Conservation (phyloP, 2,113 vertebrate genomes). For the Cyprinodon brontotheroides region DNA sequence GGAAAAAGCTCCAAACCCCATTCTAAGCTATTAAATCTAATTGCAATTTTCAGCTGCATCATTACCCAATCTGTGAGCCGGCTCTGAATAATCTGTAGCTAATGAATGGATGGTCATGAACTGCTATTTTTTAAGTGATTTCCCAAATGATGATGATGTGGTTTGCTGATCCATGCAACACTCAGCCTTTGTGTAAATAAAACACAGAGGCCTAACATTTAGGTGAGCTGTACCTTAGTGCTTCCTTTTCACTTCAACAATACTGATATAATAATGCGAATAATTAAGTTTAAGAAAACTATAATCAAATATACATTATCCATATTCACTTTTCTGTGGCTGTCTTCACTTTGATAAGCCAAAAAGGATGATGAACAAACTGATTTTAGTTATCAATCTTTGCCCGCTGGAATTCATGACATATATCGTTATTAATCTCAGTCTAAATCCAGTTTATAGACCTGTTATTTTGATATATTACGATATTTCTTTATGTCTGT, state of each 20-base stretch:
- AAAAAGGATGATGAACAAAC: no score
- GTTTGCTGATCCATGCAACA: slow-evolving; percentile 14
- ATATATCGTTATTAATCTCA: no score
- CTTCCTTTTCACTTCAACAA: not conserved
- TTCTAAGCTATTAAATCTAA: slow-evolving; percentile 16
- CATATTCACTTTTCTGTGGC: not conserved
- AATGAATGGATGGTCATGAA: slow-evolving; percentile 34
- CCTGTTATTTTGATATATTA: no score
- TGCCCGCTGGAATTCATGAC: no score
- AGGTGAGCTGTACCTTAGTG: not conserved
- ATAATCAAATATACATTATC: not conserved
- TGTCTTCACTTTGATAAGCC: no score
- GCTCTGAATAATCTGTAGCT: slow-evolving; percentile 17
- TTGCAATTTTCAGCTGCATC: slow-evolving; percentile 1
- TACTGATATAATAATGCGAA: not conserved
- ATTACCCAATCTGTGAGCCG: not conserved
- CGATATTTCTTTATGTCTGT: no score
- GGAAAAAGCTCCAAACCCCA: slow-evolving; percentile 18
- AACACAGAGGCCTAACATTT: not conserved
- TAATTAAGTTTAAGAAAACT: not conserved
- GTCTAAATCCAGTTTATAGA: no score
- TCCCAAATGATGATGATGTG: slow-evolving; percentile 23
- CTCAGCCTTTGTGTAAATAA: not conserved
- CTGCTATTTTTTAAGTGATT: slow-evolving; percentile 7
- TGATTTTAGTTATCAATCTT: no score